Evolutionary conservation across 2,113 vertebrate genomes (phyloP).

Genomic region (Nibea coibor): DNA sequence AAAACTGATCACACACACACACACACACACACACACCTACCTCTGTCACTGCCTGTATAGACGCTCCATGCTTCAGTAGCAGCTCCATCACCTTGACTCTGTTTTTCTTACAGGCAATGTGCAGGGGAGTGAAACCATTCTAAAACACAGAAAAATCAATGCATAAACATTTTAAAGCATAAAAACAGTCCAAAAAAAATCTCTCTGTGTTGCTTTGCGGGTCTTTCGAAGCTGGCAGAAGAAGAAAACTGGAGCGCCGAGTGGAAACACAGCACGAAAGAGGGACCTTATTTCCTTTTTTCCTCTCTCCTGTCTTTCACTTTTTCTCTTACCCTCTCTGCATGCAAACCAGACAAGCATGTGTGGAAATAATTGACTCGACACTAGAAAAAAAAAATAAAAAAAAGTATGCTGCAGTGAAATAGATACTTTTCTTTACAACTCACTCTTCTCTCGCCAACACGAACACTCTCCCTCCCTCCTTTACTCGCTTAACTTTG

Average conservation of each 20-base stretch:
- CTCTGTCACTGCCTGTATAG: constrained; percentile 98
- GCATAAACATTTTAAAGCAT: background rate
- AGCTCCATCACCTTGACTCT: constrained; percentile 99
- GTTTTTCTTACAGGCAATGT: constrained; percentile 99
- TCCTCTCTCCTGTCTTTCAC: constrained; percentile 13
- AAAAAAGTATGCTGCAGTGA: constrained; percentile 28
- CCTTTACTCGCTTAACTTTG: constrained; percentile 56
- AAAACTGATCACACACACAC: background rate
- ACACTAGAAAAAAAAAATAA: constrained; percentile 22
- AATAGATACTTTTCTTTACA: constrained; percentile 66
- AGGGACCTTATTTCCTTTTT: constrained; percentile 21
- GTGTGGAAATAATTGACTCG: constrained; percentile 69
- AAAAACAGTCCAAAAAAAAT: constrained; percentile 18
- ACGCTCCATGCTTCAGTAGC: constrained; percentile 96
- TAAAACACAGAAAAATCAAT: constrained; percentile 64
- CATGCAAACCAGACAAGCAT: constrained; percentile 63
- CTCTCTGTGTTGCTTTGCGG: constrained; percentile 10
- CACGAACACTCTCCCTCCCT: constrained; percentile 12
- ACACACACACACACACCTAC: constrained; percentile 74
- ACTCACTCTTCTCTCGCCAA: constrained; percentile 51
- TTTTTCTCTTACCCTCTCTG: constrained; percentile 13
- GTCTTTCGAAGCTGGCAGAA: constrained; percentile 10
- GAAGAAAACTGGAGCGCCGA: constrained; percentile 48
- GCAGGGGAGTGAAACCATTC: constrained; percentile 99
- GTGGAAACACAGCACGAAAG: constrained; percentile 59